phyloP scores from a whole-genome alignment of 2,888 invertebrate genomes.

The Drosophila algonquin region DNA sequence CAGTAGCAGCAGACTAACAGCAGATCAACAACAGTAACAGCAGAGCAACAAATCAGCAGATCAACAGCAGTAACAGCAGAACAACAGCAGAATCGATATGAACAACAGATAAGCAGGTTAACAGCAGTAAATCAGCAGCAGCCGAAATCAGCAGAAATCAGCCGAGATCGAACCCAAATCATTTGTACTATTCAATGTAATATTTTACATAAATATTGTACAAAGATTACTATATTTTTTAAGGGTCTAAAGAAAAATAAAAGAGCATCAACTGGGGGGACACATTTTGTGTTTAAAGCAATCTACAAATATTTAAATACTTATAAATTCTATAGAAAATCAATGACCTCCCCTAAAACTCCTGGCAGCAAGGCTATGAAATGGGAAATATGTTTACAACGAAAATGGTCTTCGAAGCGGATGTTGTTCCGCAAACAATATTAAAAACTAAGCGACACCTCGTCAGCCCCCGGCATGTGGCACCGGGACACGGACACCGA shows the following conservation, averaged over 20 bases:
- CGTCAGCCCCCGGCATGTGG: conserved; percentile 25
- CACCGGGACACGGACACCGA: conserved; percentile 26
- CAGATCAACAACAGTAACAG: too few relatives aligned
- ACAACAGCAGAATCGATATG: too few relatives aligned
- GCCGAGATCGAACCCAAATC: too few relatives aligned
- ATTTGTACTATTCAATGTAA: too few relatives aligned
- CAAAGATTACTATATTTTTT: background rate
- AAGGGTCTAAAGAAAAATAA: background rate
- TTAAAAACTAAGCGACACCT: conserved; percentile 37
- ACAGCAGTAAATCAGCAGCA: too few relatives aligned
- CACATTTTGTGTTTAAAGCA: background rate
- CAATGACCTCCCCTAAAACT: background rate
- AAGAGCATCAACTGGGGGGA: background rate
- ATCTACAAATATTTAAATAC: background rate
- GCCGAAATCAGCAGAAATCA: too few relatives aligned
- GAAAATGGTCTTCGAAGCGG: conserved; percentile 27
- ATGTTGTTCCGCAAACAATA: conserved; percentile 45
- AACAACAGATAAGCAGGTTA: too few relatives aligned
- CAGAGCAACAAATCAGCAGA: too few relatives aligned
- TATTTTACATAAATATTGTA: background rate
- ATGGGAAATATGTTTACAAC: conserved; percentile 33
- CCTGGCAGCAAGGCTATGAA: background rate
- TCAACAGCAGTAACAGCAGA: too few relatives aligned
- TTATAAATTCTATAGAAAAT: background rate
- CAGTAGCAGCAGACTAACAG: too few relatives aligned